Percentiles rank a stretch among this genome's conserved stretches.
phyloP scores from a whole-genome alignment of 1,140 invertebrate genomes.

The Drosophila pallidifrons region DNA sequence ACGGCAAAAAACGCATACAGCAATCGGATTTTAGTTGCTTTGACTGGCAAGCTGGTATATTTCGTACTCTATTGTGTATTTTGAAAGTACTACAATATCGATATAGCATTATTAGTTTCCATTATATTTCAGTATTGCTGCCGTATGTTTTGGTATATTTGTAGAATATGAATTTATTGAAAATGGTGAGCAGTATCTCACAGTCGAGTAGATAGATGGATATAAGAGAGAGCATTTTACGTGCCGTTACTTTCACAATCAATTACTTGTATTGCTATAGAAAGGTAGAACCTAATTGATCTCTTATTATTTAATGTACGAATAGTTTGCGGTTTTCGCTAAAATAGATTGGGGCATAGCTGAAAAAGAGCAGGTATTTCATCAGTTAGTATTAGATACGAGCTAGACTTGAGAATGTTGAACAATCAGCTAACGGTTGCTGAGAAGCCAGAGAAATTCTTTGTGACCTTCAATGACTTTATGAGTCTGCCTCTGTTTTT shows the following conservation, averaged over 20 bases:
- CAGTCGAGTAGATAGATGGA: neutral
- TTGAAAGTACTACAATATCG: too few species aligned
- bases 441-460: neutral
- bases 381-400: neutral
- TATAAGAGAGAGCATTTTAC: neutral
- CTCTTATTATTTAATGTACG: neutral
- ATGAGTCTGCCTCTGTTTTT: conserved; percentile 48
- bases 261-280: neutral
- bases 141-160: too few species aligned
- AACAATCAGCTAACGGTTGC: neutral
- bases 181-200: neutral
- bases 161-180: too few species aligned
- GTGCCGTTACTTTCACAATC: neutral
- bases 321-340: conserved; percentile 22
- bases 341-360: too few species aligned
- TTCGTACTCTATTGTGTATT: too few species aligned
- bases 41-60: too few species aligned
- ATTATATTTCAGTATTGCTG: too few species aligned
- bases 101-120: too few species aligned
- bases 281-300: neutral
- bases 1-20: too few species aligned
- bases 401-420: neutral
- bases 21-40: too few species aligned
- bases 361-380: neutral
- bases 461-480: conserved; percentile 42